These are phyloP conservation scores for Lacerta viridis DNA, from an alignment of 2,797 vertebrate genomes.

Conservation along the genomic window DNA sequence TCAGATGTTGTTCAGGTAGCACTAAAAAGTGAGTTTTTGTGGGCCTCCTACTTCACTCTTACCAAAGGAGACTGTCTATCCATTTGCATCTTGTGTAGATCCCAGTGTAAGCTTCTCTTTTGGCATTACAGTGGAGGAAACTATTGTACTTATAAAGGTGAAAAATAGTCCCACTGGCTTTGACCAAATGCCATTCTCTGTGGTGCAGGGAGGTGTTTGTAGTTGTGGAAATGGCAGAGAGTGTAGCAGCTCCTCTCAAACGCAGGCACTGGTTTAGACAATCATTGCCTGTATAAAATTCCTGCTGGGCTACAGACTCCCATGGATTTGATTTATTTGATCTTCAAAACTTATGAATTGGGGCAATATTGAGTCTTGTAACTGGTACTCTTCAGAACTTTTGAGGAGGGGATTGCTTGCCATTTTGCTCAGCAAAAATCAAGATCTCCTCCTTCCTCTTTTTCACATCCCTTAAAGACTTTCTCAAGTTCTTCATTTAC, in stretches of 20 bases:
- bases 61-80: not conserved
- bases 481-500: slow-evolving; percentile 52
- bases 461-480: slow-evolving; percentile 63
- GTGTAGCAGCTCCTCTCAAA: too few species aligned
- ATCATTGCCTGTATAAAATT: not conserved
- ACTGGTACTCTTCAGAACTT: slow-evolving; percentile 52
- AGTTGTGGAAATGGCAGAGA: not conserved
- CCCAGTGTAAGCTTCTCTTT: not conserved
- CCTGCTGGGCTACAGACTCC: not conserved
- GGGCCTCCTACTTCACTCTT: not conserved
- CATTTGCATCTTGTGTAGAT: not conserved
- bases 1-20: not conserved
- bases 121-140: not conserved
- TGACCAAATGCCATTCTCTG: not conserved
- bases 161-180: not conserved
- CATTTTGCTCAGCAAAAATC: slow-evolving; percentile 44
- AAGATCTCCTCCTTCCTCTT: slow-evolving; percentile 31
- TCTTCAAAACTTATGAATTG: not conserved
- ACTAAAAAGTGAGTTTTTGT: not conserved
- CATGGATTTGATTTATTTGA: not conserved
- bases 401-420: slow-evolving; percentile 40
- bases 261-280: not conserved
- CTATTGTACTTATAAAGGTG: too few species aligned
- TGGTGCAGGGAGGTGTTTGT: not conserved
- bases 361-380: slow-evolving; percentile 21